Conservation (phyloP, 1,140 invertebrate genomes). For the Ruditapes philippinarum region DNA sequence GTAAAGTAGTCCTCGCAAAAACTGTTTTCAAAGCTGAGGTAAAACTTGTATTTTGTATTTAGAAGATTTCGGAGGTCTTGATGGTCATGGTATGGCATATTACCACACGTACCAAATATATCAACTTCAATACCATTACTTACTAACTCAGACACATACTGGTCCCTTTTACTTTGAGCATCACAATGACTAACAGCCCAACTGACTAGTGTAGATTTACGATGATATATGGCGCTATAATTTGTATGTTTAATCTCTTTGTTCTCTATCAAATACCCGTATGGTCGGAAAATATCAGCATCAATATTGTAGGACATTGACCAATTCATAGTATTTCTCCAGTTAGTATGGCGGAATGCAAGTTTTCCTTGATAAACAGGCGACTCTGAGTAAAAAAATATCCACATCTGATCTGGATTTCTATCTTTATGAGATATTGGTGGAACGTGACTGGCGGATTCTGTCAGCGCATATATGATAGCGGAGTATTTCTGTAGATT, state of each 20-base stretch:
- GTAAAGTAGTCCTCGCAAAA: slow-evolving; percentile 53
- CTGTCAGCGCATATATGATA: slow-evolving; percentile 18
- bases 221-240: background rate
- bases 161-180: slow-evolving; percentile 29
- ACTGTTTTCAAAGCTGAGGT: slow-evolving; percentile 60
- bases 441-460: background rate
- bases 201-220: slow-evolving; percentile 22
- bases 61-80: background rate
- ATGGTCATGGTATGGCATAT: background rate
- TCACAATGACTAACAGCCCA: slow-evolving; percentile 58
- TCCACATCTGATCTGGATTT: slow-evolving; percentile 35
- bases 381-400: slow-evolving; percentile 37
- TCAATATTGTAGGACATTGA: slow-evolving; percentile 49
- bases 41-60: slow-evolving; percentile 48
- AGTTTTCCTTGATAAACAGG: background rate
- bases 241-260: background rate
- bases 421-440: background rate
- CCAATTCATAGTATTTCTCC: slow-evolving; percentile 63
- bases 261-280: slow-evolving; percentile 10
- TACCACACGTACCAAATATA: slow-evolving; percentile 3
- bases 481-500: background rate
- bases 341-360: slow-evolving; percentile 2
- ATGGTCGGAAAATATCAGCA: slow-evolving; percentile 46
- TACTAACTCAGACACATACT: slow-evolving; percentile 13
- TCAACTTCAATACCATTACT: background rate